phyloP scores from a whole-genome alignment of 1,140 invertebrate species.

The Copidosoma floridanum region DNA sequence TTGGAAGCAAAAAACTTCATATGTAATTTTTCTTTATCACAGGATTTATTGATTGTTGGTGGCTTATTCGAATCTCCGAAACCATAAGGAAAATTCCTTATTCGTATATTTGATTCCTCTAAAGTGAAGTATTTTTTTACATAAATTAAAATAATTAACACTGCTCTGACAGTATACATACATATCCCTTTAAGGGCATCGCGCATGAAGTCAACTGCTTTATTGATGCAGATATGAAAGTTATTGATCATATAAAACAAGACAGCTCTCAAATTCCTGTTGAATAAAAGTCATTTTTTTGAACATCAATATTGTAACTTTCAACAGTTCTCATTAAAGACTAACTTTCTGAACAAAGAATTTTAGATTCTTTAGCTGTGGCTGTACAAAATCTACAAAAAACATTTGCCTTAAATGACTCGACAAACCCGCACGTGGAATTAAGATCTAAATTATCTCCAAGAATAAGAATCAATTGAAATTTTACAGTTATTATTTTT shows the following conservation, averaged over 20 bases:
- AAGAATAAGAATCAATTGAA: neutral
- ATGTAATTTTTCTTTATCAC: neutral
- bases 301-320: constrained; percentile 5
- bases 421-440: neutral
- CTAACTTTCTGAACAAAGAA: neutral
- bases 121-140: constrained; percentile 1
- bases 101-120: no score
- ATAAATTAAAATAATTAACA: neutral
- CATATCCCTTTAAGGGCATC: constrained; percentile 2
- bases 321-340: neutral
- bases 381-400: neutral
- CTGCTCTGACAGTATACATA: neutral
- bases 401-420: neutral
- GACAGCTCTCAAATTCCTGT: constrained; percentile 3
- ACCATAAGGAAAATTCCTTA: neutral
- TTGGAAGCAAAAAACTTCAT: constrained; percentile 12
- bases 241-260: neutral
- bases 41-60: neutral
- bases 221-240: constrained; percentile 6
- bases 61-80: constrained; percentile 1
- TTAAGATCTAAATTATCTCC: no score
- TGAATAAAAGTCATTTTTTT: neutral
- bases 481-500: no score
- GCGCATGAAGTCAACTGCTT: constrained; percentile 2
- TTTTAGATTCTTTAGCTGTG: neutral